Evolutionary conservation across 2,113 vertebrate genomes (phyloP).

Genomic region (Hemibagrus wyckioides): DNA sequence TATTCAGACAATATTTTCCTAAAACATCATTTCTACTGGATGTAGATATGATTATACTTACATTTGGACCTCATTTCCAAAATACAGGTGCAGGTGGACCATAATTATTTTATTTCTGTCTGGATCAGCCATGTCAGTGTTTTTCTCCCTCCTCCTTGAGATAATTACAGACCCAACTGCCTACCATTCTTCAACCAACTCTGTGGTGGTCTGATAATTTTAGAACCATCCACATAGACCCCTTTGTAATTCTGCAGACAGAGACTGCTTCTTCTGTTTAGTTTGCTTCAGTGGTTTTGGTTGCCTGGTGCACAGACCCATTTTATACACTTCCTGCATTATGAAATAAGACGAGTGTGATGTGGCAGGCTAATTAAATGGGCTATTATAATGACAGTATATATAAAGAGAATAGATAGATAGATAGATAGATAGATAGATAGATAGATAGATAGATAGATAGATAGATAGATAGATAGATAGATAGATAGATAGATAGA

Average conservation of each 20-base stretch:
- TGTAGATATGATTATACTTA: neutral
- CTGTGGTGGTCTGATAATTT: conserved; percentile 10
- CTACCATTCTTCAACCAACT: neutral
- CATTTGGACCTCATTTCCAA: neutral
- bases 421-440: too few species aligned
- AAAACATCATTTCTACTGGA: neutral
- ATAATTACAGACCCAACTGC: neutral
- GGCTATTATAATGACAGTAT: neutral
- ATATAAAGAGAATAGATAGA: too few species aligned
- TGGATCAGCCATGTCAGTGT: neutral
- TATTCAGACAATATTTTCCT: too few species aligned
- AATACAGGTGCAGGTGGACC: neutral
- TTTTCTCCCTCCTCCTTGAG: neutral
- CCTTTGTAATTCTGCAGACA: neutral
- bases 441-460: too few species aligned
- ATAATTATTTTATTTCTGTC: neutral
- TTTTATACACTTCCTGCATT: neutral
- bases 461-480: too few species aligned
- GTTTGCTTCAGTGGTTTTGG: neutral
- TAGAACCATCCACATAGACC: neutral
- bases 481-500: too few species aligned
- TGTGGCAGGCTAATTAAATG: too few species aligned
- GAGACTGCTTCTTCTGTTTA: neutral
- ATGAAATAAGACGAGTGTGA: neutral
- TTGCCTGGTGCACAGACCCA: neutral